These are phyloP conservation scores for Sisyra nigra DNA, from an alignment of 2,888 invertebrate genomes.

Conservation along the genomic window DNA sequence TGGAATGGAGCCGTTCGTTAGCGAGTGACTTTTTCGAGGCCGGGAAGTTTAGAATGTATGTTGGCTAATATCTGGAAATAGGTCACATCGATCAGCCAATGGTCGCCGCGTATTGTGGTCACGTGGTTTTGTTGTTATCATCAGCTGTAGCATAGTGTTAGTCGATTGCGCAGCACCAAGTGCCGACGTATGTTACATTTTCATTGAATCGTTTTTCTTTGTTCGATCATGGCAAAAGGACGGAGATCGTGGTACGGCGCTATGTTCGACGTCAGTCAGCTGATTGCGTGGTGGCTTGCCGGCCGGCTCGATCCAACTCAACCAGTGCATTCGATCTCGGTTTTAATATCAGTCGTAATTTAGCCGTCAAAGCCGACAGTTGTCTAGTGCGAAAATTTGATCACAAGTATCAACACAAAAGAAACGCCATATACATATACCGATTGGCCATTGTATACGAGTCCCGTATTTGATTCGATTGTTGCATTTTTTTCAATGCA, in stretches of 20 bases:
- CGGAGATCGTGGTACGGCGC: slow-evolving; percentile 6
- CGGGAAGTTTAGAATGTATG: slow-evolving; percentile 13
- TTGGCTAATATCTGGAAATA: slow-evolving; percentile 35
- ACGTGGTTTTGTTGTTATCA: slow-evolving; percentile 55
- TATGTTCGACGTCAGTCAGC: slow-evolving; percentile 6
- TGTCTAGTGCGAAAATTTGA: too few species aligned
- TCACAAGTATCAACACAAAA: too few species aligned
- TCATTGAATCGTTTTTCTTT: not conserved
- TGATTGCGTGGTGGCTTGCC: slow-evolving; percentile 23
- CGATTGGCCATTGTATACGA: too few species aligned
- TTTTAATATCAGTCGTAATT: too few species aligned
- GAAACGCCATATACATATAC: too few species aligned
- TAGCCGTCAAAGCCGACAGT: too few species aligned
- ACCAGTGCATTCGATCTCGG: slow-evolving; percentile 4
- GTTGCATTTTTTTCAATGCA: too few species aligned
- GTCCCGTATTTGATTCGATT: too few species aligned
- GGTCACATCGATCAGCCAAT: slow-evolving; percentile 36
- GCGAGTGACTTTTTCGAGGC: slow-evolving; percentile 8
- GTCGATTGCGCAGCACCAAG: slow-evolving; percentile 18
- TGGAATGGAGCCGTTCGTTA: slow-evolving; percentile 1
- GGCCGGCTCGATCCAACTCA: slow-evolving; percentile 18
- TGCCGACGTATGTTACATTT: slow-evolving; percentile 15
- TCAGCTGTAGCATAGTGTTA: slow-evolving; percentile 39
- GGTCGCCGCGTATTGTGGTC: slow-evolving; percentile 25
- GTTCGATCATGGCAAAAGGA: not conserved